Conservation (phyloP, 2,888 invertebrate genomes). For the Heliconius erato region DNA sequence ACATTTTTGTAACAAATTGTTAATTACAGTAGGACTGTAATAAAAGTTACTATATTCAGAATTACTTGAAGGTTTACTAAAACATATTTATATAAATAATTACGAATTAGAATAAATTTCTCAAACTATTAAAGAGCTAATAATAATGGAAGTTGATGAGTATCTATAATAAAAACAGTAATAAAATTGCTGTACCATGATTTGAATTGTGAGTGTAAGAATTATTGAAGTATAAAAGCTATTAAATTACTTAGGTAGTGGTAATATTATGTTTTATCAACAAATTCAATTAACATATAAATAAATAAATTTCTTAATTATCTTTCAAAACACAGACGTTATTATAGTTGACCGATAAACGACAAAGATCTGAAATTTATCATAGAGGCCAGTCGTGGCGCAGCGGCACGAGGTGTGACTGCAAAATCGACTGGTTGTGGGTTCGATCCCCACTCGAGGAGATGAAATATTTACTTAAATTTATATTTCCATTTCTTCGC, state of each 20-base stretch:
- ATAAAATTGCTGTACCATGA: background rate
- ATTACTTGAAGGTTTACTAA: background rate
- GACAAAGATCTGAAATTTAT: background rate
- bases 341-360: conserved; percentile 11
- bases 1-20: conserved; percentile 1
- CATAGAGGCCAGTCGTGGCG: too few relatives aligned
- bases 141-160: conserved; percentile 7
- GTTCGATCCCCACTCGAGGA: too few relatives aligned
- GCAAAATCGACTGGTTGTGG: too few relatives aligned
- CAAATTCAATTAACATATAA: background rate
- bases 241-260: background rate
- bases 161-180: background rate
- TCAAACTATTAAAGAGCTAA: background rate
- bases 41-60: background rate
- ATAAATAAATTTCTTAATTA: background rate
- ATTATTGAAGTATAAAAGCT: background rate
- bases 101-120: background rate
- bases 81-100: too few relatives aligned
- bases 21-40: background rate
- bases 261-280: background rate
- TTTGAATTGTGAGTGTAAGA: background rate
- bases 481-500: too few relatives aligned
- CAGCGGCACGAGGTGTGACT: too few relatives aligned
- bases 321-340: background rate
- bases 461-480: too few relatives aligned